Evolutionary conservation across 2,888 invertebrate species (phyloP).

Genomic region (Harpagoxenus sublaevis): DNA sequence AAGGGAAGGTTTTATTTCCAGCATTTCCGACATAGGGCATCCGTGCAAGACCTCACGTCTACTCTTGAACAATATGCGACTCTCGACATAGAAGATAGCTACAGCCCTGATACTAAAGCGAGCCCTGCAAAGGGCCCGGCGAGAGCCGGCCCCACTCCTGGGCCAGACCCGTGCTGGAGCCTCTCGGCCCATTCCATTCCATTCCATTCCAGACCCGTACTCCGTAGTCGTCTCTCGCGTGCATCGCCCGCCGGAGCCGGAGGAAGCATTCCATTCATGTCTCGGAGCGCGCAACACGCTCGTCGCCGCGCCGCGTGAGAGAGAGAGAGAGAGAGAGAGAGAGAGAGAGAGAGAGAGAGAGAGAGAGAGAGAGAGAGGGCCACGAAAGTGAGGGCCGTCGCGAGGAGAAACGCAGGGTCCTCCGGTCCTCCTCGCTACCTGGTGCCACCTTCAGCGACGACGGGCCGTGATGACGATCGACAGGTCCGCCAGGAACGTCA

Average conservation of each 20-base stretch:
- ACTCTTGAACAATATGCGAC: not conserved
- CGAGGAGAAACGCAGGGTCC: constrained; percentile 24
- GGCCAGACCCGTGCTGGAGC: constrained; percentile 41
- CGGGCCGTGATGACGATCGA: constrained; percentile 64
- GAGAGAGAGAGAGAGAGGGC: constrained; percentile 57
- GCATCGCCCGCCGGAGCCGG: constrained; percentile 71
- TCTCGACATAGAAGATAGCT: constrained; percentile 1
- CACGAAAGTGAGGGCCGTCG: constrained; percentile 61
- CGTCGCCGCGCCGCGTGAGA: constrained; percentile 73
- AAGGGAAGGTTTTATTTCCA: not conserved
- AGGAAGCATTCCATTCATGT: constrained; percentile 84
- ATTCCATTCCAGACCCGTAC: not conserved
- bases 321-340: constrained; percentile 54
- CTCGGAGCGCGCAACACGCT: constrained; percentile 78
- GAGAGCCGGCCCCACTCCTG: constrained; percentile 62
- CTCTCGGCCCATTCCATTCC: constrained; percentile 71
- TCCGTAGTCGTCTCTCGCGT: constrained; percentile 66
- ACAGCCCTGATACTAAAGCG: constrained; percentile 11
- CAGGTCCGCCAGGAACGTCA: constrained; percentile 41
- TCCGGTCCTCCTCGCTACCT: constrained; percentile 48
- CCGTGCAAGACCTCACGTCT: too few species aligned
- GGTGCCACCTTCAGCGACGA: constrained; percentile 63
- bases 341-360: constrained; percentile 56
- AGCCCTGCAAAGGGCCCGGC: constrained; percentile 66
- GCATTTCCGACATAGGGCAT: not conserved